phyloP scores from a whole-genome alignment of 1,140 invertebrate species.

The Euura saliciscinereae region DNA sequence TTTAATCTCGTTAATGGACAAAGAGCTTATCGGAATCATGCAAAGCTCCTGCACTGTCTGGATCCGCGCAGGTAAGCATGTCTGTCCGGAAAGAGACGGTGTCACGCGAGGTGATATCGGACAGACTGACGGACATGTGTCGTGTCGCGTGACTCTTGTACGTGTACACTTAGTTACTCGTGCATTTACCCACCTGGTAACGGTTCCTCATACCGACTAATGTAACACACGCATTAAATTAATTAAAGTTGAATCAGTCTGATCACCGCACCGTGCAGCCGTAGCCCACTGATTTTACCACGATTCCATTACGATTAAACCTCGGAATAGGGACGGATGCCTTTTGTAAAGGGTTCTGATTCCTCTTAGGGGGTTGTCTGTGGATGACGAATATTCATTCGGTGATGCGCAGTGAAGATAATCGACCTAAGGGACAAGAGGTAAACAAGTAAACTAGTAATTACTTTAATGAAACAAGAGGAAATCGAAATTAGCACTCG shows the following conservation, averaged over 20 bases:
- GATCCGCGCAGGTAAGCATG: not conserved
- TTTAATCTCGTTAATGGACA: constrained; percentile 54
- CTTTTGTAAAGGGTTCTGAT: not conserved
- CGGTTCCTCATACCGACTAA: not conserved
- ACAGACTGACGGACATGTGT: constrained; percentile 1
- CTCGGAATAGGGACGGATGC: not conserved
- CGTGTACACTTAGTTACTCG: not conserved
- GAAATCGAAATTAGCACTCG: no score
- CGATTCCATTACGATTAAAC: not conserved
- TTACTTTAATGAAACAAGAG: no score
- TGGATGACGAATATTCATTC: no score
- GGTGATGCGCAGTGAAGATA: no score
- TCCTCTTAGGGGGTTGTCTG: not conserved
- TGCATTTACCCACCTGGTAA: no score
- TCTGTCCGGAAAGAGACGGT: not conserved
- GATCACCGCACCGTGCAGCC: not conserved
- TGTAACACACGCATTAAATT: not conserved
- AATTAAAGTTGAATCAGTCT: not conserved
- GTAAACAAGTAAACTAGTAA: no score
- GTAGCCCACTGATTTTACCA: not conserved
- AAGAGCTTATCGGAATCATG: constrained; percentile 48
- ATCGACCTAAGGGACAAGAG: no score
- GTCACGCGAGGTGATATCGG: not conserved
- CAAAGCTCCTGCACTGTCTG: constrained; percentile 26
- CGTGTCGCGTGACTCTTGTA: not conserved